These are phyloP conservation scores for Temnothorax curvispinosus DNA, from an alignment of 1,140 invertebrate genomes.

Conservation along the genomic window DNA sequence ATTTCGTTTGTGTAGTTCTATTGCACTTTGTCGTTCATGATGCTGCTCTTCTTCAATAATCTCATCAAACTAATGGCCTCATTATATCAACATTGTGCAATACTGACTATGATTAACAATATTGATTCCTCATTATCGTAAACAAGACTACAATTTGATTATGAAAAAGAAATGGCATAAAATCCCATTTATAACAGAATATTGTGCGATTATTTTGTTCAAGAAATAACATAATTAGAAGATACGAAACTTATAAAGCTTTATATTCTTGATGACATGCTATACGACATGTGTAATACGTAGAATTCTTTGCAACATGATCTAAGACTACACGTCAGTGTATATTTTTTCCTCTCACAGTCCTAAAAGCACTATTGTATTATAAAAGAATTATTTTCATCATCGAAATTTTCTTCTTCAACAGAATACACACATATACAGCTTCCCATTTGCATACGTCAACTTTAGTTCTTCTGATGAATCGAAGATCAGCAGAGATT, in stretches of 20 bases:
- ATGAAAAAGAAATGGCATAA: neutral
- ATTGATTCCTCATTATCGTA: conserved; percentile 8
- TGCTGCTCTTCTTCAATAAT: neutral
- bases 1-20: conserved; percentile 1
- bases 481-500: neutral
- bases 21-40: neutral
- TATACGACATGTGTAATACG: too few relatives aligned
- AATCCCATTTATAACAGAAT: too few relatives aligned
- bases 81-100: neutral
- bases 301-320: too few relatives aligned
- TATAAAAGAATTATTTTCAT: neutral
- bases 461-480: neutral
- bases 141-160: neutral
- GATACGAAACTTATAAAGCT: too few relatives aligned
- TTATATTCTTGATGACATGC: too few relatives aligned
- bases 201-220: neutral
- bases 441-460: neutral
- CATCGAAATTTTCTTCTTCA: neutral
- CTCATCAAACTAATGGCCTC: neutral
- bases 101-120: neutral
- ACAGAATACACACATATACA: neutral
- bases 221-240: neutral
- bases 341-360: neutral
- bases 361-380: neutral
- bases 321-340: neutral